phyloP scores from a whole-genome alignment of 2,797 vertebrate species.

The Coranthus polyacanthus region DNA sequence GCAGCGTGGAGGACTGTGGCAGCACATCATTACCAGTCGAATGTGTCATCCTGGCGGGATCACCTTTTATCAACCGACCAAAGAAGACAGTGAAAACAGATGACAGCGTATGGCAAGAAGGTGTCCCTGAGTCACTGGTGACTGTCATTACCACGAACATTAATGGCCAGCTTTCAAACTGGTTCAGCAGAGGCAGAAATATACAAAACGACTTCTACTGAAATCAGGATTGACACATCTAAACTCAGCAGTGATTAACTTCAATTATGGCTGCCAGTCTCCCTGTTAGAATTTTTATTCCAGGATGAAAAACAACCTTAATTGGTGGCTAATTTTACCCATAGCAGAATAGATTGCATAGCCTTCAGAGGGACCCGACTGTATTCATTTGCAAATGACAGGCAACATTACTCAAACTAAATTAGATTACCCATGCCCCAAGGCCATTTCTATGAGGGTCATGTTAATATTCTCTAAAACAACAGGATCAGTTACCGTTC shows the following conservation, averaged over 20 bases:
- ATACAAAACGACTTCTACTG: slow-evolving; percentile 9
- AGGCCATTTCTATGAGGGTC: slow-evolving; percentile 74
- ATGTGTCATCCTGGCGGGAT: slow-evolving; percentile 24
- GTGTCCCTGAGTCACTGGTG: slow-evolving; percentile 19
- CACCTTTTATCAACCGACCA: slow-evolving; percentile 17
- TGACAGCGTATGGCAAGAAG: slow-evolving; percentile 22
- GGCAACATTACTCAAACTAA: slow-evolving; percentile 80
- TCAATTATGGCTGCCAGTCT: slow-evolving; percentile 53
- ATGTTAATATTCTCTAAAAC: slow-evolving; percentile 70
- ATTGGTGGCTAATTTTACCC: slow-evolving; percentile 80
- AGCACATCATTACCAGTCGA: slow-evolving; percentile 33
- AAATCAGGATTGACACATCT: slow-evolving; percentile 51
- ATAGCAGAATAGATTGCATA: slow-evolving; percentile 61
- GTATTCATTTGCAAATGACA: slow-evolving; percentile 75
- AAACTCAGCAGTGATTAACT: slow-evolving; percentile 61
- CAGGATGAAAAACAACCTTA: slow-evolving; percentile 70
- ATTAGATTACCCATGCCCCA: slow-evolving; percentile 77
- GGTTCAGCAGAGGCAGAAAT: slow-evolving; percentile 13
- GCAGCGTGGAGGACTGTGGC: slow-evolving; percentile 32
- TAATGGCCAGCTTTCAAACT: slow-evolving; percentile 7
- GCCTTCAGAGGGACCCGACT: slow-evolving; percentile 68
- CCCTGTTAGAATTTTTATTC: slow-evolving; percentile 39
- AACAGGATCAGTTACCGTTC: slow-evolving; percentile 35
- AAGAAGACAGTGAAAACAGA: slow-evolving; percentile 8
- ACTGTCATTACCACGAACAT: slow-evolving; percentile 17